Base-by-base conservation (phyloP, 2,113 vertebrate species). In the Abramis brama region DNA sequence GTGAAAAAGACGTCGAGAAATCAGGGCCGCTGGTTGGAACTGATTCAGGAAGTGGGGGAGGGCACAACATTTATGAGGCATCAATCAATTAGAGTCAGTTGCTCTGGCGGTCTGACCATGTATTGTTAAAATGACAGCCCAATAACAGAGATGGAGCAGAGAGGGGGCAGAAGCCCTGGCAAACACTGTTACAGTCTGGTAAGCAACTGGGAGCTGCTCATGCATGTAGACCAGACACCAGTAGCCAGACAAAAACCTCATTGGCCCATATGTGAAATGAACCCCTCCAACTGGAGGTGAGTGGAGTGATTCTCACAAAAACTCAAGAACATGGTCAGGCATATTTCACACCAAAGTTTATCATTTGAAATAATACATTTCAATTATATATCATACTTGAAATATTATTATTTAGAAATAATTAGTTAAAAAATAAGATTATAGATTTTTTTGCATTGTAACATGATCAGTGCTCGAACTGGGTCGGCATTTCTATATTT, bases 31-130 rank as follows among this genome's bases (percentile, higher is more conserved):
- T 70, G 30, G 23, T 11, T 57, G 47, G 64, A 82, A 55, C 10
- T 1, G 9, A 5, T 52, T 57, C 59, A 25, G 43, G 62, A n/a
- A 66, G 36, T 27, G 52, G 30, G 75, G 62, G 83, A 68, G 43
- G 89, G 88, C 87, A 76, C 87, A 85, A 90, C 82, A 89, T 90
- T 91, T 88, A 87, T 87, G 73, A 86, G 89, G 89, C 86, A 88
- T 83, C 88, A 91, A 94, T 93, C 89, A 89, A 93, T 94, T 91
- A 89, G 47, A 93, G 93, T 94, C 91, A 92, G 86, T 88, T 91
- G 83, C 89, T 33, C 19, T 85, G 83, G 33, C 62, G 86, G 86
- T 71, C 60, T 76, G 27, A 75, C 60, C 82, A 77, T 86, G 81
- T 79, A 0, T 88, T 91, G 83, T 84, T 88, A 88, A 73, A 90